Base-by-base conservation (phyloP, 2,888 invertebrate species). In the Platycheirus rosarum region DNA sequence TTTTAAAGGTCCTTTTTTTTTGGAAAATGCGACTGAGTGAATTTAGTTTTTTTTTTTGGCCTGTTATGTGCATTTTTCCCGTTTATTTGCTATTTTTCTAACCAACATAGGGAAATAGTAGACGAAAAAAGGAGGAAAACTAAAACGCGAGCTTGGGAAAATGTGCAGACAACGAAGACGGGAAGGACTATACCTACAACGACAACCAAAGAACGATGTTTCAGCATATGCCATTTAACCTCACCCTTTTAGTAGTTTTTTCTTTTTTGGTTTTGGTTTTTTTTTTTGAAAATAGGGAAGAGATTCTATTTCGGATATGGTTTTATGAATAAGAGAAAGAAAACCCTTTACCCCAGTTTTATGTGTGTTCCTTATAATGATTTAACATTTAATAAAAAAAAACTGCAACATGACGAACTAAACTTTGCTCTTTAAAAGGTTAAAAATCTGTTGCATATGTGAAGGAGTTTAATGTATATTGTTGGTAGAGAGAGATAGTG, bases 71-170 rank as follows among this genome's bases (percentile, higher is more conserved):
- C 71, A 73, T 77, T 82, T 71, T 82, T 53, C 70, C 71, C 82
- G 82, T 82, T 82, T 82, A 82, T 82, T 82, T 77, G 82, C 71
- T 62, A 77, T 77, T 82, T 82, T 80, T 82, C 77, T 63, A 77
- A 77, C 82, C 82, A 82, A 77, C 68, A 82, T 48, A 42, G 55
- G 18, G 13, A 26, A 40, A 32, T 14, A 13, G 23, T 29, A 8
- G 16, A 32, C 6, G 18, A 18, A 53, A n/a, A 35, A 55, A 48
- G 20, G 13, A 40, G 23, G 14, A 40, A 57, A 26, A 14, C n/a
- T 14, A 11, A 42, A 76, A 55, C 40, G 46, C 49, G 62, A 66
- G 82, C 77, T 82, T 82, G 82, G 82, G 82, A 82, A 82, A 82
- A 77, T 82, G 82, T 82, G 73, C 82, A 82, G 77, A 77, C 77